Evolutionary conservation across 2,888 invertebrate genomes (phyloP), one percentile per base, ranked within the genome.

Genomic region (Stictocephala bisonia): DNA sequence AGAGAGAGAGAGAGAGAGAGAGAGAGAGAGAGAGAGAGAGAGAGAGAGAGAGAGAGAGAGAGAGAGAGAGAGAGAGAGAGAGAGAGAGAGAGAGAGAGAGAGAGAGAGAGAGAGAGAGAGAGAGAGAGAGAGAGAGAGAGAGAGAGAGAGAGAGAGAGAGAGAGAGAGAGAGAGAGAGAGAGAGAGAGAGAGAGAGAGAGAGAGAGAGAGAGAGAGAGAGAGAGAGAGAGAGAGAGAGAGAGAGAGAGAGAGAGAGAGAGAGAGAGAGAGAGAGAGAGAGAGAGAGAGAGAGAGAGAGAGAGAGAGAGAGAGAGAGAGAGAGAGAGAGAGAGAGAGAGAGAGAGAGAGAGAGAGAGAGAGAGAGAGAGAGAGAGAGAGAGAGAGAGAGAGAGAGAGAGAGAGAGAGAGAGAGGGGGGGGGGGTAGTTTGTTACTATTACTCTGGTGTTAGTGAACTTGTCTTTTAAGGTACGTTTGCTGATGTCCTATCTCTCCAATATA

Each of bases 1-100:
- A 50, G 50, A 50, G 50, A 50, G 50, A 50, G 50, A 50, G 50
- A 50, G 50, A 50, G 50, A 50, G 50, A 50, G 50, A 50, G 50
- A 50, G 50, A 50, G 50, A 50, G 50, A 50, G 50, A 50, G 50
- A 50, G 50, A 50, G 50, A 50, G 50, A 50, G 50, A 50, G 50
- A 50, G 50, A 50, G 50, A 50, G 50, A 50, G 50, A 50, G 50
- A 50, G 50, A 50, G 50, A 50, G 50, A 50, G 50, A 50, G 50
- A 50, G 50, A 50, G 50, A 50, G 50, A 50, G 50, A 50, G 50
- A 50, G 50, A 50, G 50, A 50, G 50, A 50, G 50, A 50, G 50
- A 50, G 50, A 50, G 50, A 50, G 50, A 50, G 50, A 50, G 50
- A 50, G 50, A 50, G 50, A 50, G 50, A 50, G 50, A 50, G 50